phyloP scores from a whole-genome alignment of 2,797 vertebrate genomes.

The Steatocranus sp. region DNA sequence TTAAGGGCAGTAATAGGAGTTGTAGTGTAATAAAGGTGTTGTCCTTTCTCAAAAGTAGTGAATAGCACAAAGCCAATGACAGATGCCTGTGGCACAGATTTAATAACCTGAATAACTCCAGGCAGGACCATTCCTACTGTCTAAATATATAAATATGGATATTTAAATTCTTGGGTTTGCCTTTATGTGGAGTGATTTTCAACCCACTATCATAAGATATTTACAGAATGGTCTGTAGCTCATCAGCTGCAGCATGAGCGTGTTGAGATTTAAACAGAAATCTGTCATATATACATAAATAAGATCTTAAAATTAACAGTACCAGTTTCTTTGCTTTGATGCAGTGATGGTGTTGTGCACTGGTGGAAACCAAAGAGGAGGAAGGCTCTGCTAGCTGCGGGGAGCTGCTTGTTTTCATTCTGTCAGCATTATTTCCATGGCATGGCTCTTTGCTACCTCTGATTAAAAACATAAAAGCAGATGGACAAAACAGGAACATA shows the following conservation, averaged over 20 bases:
- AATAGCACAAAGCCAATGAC: background rate
- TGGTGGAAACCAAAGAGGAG: constrained; percentile 19
- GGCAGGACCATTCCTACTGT: background rate
- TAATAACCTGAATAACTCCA: background rate
- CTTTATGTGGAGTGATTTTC: background rate
- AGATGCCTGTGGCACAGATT: background rate
- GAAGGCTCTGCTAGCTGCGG: constrained; percentile 29
- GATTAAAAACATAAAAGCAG: background rate
- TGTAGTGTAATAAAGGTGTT: background rate
- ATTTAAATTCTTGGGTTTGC: background rate
- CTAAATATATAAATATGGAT: background rate
- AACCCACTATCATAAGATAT: background rate
- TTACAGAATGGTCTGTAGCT: background rate
- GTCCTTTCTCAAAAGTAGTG: background rate
- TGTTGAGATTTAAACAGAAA: background rate
- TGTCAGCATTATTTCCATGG: constrained; percentile 29
- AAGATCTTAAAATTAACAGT: background rate
- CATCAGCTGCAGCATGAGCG: background rate
- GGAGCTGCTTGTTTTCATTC: constrained; percentile 42
- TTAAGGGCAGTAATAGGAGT: background rate
- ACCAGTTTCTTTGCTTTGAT: constrained; percentile 56
- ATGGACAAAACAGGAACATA: background rate
- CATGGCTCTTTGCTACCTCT: constrained; percentile 37
- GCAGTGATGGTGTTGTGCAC: constrained; percentile 10
- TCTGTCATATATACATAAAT: background rate